Base-by-base conservation (phyloP, 2,797 vertebrate species). In the Merluccius polli region DNA sequence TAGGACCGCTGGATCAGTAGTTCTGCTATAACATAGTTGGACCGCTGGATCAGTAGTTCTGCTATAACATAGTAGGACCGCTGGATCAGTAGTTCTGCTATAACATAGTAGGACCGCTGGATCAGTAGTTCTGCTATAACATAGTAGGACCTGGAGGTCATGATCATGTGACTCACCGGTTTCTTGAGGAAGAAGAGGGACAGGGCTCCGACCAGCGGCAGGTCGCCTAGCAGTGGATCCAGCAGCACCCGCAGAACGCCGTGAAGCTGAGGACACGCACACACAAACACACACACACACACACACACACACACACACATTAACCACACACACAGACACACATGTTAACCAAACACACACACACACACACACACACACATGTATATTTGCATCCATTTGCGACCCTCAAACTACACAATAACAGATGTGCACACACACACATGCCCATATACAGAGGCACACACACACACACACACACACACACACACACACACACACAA, bases 181-280 rank as follows among this genome's bases (percentile, higher is more conserved):
- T 97, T 99, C 91, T 98, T 96, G 81, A 99, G 95, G 89, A 99
- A 99, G 92, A 98, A 99, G 79, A 98, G n/a, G 1, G 97, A 97
- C 70, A 98, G 79, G 2, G 97, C 97, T 89, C 98, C 98, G 69
- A 99, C 90, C 10, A 99, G 92, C 27, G 98, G 98, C 92, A 98
- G 94, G 77, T 98, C 95, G 77, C 97, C 96, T 86, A 99, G 95
- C 86, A 99, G 80, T 2, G 98, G 98, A 82, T 99, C 98, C 94
- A 99, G 92, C 85, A 99, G 95, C 85, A 99, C 97, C 18, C 98
- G 94, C 93, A 99, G 89, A 71, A 97, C 95, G 10, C 98, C 98
- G 41, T 98, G 96, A 78, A 99, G 94, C 98, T 99, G 88, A 83
- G 80, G 82, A 84, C 79, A 87, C 85, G 90, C 79, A 83, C 70